phyloP scores from a whole-genome alignment of 2,797 vertebrate species.

The Sylvia borin region DNA sequence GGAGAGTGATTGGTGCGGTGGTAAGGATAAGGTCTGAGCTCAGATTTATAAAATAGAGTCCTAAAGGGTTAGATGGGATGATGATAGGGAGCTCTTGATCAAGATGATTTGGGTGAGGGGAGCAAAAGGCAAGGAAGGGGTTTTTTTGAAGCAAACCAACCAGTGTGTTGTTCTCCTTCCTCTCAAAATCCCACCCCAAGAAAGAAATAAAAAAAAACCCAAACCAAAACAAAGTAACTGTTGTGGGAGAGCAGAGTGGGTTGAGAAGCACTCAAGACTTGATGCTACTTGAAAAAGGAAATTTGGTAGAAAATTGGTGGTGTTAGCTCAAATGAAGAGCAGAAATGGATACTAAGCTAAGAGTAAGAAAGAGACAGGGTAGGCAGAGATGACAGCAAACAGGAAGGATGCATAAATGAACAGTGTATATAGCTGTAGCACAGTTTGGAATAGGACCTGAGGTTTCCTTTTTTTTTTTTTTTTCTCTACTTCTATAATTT shows the following conservation, averaged over 20 bases:
- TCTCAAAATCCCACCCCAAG: background rate
- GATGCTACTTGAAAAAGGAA: background rate
- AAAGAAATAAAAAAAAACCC: rapidly evolving
- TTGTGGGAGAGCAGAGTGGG: background rate
- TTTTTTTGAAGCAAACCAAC: background rate
- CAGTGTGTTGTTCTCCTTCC: no score
- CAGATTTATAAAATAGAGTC: background rate
- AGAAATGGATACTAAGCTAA: background rate
- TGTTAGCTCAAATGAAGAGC: background rate
- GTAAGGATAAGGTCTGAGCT: background rate
- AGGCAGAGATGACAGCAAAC: background rate
- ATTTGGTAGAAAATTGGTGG: background rate
- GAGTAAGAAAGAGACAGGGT: background rate
- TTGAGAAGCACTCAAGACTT: background rate
- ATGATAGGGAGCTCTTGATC: background rate
- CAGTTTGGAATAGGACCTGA: background rate
- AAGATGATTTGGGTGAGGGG: background rate
- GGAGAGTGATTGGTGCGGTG: background rate
- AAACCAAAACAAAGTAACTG: background rate
- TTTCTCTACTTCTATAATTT: background rate
- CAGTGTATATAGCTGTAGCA: background rate
- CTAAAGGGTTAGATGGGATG: background rate
- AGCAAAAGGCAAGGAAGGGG: background rate
- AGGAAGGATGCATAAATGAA: background rate
- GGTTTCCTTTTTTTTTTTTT: background rate